Percentiles rank a stretch among this genome's conserved stretches.
phyloP scores from a whole-genome alignment of 2,888 invertebrate species.

The Bellardia bayeri region DNA sequence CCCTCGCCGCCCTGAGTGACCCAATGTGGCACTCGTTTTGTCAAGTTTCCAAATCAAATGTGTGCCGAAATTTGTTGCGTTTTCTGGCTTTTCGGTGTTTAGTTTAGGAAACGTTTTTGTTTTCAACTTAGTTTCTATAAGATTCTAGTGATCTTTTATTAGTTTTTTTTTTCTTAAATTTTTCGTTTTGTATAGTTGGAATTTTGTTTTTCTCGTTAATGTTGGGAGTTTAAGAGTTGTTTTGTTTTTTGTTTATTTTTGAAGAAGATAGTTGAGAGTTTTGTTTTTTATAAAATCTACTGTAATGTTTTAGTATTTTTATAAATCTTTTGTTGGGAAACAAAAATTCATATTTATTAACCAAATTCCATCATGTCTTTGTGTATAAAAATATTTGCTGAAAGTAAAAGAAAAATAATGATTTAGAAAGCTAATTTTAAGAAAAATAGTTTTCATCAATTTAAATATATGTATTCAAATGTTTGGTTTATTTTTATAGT shows the following conservation, averaged over 20 bases:
- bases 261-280: conserved; percentile 21
- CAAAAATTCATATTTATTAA: conserved; percentile 75
- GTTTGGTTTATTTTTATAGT: too few relatives aligned
- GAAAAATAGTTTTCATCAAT: too few relatives aligned
- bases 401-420: conserved; percentile 59
- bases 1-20: conserved; percentile 77
- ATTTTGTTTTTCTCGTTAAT: conserved; percentile 10
- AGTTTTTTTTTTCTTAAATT: neutral
- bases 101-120: neutral
- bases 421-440: too few relatives aligned
- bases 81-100: neutral
- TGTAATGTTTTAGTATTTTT: conserved; percentile 37
- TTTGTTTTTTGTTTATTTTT: neutral
- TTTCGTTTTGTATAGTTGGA: conserved; percentile 14
- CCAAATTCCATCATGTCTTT: conserved; percentile 84
- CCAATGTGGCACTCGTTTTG: conserved; percentile 76
- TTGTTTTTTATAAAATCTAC: conserved; percentile 58
- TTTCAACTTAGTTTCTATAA: neutral
- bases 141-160: neutral
- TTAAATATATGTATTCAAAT: too few relatives aligned
- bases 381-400: conserved; percentile 82
- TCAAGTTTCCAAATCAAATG: conserved; percentile 48
- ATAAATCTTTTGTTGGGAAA: conserved; percentile 35
- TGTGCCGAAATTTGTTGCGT: neutral
- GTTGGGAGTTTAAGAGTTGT: conserved; percentile 17